Conservation (phyloP, 1,140 invertebrate genomes). For the Asbolus verrucosus region DNA sequence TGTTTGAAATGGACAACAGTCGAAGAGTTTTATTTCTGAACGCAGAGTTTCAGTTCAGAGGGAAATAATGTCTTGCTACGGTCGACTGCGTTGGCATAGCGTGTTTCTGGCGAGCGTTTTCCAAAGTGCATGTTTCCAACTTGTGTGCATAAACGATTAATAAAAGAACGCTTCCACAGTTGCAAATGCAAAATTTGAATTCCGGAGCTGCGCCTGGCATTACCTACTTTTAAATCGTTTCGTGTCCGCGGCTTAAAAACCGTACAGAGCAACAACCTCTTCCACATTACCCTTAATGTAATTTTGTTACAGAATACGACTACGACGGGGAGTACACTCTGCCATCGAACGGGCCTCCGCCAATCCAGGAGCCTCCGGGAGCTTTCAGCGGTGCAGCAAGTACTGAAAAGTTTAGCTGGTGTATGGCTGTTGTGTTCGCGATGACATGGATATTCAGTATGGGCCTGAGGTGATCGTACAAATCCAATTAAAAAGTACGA, state of each 20-base stretch:
- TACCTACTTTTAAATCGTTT: not conserved
- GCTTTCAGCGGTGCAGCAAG: slow-evolving; percentile 56
- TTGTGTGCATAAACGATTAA: slow-evolving; percentile 36
- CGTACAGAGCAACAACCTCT: slow-evolving; percentile 23
- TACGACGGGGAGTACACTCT: slow-evolving; percentile 62
- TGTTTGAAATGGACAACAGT: too few species aligned
- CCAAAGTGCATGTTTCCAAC: slow-evolving; percentile 1
- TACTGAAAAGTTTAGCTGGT: slow-evolving; percentile 22
- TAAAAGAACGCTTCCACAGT: slow-evolving; percentile 27
- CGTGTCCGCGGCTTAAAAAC: slow-evolving; percentile 18
- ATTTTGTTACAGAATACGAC: slow-evolving; percentile 59
- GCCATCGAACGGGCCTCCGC: slow-evolving; percentile 60
- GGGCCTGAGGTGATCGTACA: slow-evolving; percentile 50
- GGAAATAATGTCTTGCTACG: not conserved
- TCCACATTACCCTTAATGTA: slow-evolving; percentile 41
- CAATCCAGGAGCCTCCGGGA: slow-evolving; percentile 60
- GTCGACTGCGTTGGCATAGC: slow-evolving; percentile 19
- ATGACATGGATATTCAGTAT: slow-evolving; percentile 38
- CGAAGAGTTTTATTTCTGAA: slow-evolving; percentile 3
- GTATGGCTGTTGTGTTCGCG: slow-evolving; percentile 24
- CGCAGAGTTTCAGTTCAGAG: not conserved
- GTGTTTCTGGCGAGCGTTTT: slow-evolving; percentile 17
- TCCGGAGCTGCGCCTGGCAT: slow-evolving; percentile 12
- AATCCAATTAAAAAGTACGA: slow-evolving; percentile 45
- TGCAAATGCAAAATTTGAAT: slow-evolving; percentile 33